A percentile compares a stretch with the other conserved stretches of the same genome.
Conservation (phyloP, 2,113 vertebrate species). For the Cyprichromis sp. region DNA sequence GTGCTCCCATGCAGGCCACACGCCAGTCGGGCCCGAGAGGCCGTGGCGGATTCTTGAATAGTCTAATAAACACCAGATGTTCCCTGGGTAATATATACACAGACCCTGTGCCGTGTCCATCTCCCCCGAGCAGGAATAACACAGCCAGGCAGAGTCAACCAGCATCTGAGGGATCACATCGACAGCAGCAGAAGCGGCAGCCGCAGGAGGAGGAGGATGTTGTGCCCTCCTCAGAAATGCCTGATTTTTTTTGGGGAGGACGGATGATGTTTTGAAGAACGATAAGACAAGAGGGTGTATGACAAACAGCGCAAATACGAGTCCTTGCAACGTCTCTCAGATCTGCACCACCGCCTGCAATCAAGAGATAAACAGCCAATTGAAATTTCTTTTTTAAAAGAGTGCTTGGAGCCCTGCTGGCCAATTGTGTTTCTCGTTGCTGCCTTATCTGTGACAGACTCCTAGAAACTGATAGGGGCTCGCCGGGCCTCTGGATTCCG, state of each 20-base stretch:
- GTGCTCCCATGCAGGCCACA: slow-evolving; percentile 63
- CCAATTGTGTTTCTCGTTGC: slow-evolving; percentile 48
- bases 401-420: slow-evolving; percentile 5
- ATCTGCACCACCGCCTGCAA: slow-evolving; percentile 41
- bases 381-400: slow-evolving; percentile 55
- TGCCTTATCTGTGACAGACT: slow-evolving; percentile 70
- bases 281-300: background rate
- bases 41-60: slow-evolving; percentile 54
- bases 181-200: background rate
- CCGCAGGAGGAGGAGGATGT: background rate
- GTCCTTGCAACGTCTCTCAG: background rate
- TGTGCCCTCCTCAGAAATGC: background rate
- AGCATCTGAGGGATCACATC: slow-evolving; percentile 27
- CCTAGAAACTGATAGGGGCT: slow-evolving; percentile 65
- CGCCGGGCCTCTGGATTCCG: slow-evolving; percentile 63
- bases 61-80: slow-evolving; percentile 78
- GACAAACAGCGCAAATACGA: background rate
- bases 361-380: slow-evolving; percentile 62
- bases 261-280: background rate
- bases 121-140: slow-evolving; percentile 52
- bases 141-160: slow-evolving; percentile 7
- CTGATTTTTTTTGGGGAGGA: background rate
- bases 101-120: slow-evolving; percentile 60
- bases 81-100: slow-evolving; percentile 69
- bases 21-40: slow-evolving; percentile 61